Evolutionary conservation across 2,797 vertebrate species (phyloP).

Genomic region (Phataginus tricuspis): DNA sequence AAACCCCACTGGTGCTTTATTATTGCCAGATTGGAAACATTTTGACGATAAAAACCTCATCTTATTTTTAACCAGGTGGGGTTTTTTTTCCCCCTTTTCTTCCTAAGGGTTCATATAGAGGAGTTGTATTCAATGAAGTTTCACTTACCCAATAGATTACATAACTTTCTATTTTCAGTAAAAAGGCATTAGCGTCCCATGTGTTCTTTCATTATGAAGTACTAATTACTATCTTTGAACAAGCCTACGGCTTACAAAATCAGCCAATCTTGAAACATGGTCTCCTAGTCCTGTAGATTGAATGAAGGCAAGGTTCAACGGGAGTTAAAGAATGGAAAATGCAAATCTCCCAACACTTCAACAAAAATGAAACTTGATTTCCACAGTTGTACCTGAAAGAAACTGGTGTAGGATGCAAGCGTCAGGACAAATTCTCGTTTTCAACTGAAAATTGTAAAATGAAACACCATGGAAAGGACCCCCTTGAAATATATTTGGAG

Average conservation of each 20-base stretch:
- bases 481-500: not conserved
- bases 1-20: not conserved
- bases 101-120: not conserved
- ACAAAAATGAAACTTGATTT: not conserved
- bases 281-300: not conserved
- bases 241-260: not conserved
- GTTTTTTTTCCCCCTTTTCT: not conserved
- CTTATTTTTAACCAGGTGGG: not conserved
- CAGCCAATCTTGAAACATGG: not conserved
- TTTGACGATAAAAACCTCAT: not conserved
- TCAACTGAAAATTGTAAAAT: not conserved
- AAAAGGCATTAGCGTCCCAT: not conserved
- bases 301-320: not conserved
- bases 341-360: not conserved
- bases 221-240: not conserved
- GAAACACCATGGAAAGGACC: too few relatives aligned
- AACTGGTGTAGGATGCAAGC: not conserved
- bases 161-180: not conserved
- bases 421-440: not conserved
- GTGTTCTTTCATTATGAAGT: not conserved
- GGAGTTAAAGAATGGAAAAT: not conserved
- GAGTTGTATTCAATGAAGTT: not conserved
- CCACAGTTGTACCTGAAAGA: not conserved
- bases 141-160: not conserved
- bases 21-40: not conserved